A percentile compares a stretch with the other conserved stretches of the same genome.
These are phyloP conservation scores for Climacteris rufus DNA, from an alignment of 2,113 vertebrate genomes.

Conservation along the genomic window DNA sequence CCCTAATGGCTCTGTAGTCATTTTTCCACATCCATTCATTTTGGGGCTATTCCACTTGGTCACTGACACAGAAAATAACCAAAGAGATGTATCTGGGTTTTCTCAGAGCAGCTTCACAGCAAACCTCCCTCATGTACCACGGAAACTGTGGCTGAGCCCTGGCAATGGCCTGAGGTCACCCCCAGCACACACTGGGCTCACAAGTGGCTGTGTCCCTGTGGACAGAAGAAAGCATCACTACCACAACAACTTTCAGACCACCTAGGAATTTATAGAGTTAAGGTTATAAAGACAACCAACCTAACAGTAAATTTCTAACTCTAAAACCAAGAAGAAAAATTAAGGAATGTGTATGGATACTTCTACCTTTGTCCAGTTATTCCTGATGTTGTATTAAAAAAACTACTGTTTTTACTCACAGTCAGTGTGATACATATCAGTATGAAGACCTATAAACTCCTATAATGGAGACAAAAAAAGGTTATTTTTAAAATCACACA, in stretches of 20 bases:
- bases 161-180: background rate
- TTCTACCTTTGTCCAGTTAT: background rate
- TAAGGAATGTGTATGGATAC: background rate
- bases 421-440: background rate
- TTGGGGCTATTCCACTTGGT: background rate
- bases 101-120: background rate
- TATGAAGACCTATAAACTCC: background rate
- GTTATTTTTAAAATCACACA: background rate
- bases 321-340: background rate
- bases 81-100: background rate
- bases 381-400: background rate
- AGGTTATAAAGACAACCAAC: background rate
- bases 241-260: background rate
- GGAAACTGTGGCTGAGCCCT: background rate
- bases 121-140: background rate
- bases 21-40: background rate
- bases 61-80: background rate
- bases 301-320: background rate
- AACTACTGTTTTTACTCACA: background rate
- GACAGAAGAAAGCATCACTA: background rate
- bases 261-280: background rate
- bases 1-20: background rate
- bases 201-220: background rate
- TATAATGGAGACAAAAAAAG: background rate
- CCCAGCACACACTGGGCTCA: background rate